phyloP scores from a whole-genome alignment of 2,888 invertebrate genomes.

The Tridacna crocea region DNA sequence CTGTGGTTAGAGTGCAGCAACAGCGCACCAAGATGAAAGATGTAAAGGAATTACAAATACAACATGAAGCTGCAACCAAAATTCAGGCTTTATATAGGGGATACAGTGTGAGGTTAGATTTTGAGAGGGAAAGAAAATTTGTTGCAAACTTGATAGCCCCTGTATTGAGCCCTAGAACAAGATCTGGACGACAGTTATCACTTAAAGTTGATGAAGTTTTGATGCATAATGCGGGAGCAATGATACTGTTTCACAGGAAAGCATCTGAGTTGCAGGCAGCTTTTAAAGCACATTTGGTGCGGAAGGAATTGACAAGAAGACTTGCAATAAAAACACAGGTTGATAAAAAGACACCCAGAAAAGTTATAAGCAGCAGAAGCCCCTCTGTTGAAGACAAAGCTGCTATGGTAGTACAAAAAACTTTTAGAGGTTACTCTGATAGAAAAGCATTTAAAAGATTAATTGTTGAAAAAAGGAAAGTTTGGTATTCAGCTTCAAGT shows the following conservation, averaged over 20 bases:
- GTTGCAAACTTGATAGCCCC: slow-evolving; percentile 50
- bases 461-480: slow-evolving; percentile 23
- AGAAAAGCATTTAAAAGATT: slow-evolving; percentile 36
- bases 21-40: slow-evolving; percentile 20
- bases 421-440: slow-evolving; percentile 52
- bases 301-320: slow-evolving; percentile 38
- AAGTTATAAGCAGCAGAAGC: slow-evolving; percentile 24
- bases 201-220: slow-evolving; percentile 48
- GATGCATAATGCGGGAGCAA: slow-evolving; percentile 48
- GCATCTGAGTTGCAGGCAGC: slow-evolving; percentile 54
- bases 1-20: slow-evolving; percentile 40
- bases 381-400: slow-evolving; percentile 40
- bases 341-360: slow-evolving; percentile 39
- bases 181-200: slow-evolving; percentile 39
- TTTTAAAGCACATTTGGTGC: slow-evolving; percentile 40
- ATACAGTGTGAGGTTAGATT: slow-evolving; percentile 39
- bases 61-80: slow-evolving; percentile 42
- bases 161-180: slow-evolving; percentile 41
- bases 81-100: slow-evolving; percentile 56
- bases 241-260: slow-evolving; percentile 53
- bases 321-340: slow-evolving; percentile 33
- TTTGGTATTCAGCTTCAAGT: slow-evolving; percentile 30
- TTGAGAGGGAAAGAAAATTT: slow-evolving; percentile 38
- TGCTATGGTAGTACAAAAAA: slow-evolving; percentile 54
- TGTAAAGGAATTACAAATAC: slow-evolving; percentile 6